Percentiles rank a stretch among this genome's conserved stretches.
These are phyloP conservation scores for Cataglyphis albicans DNA, from an alignment of 2,888 invertebrate genomes.

Conservation along the genomic window DNA sequence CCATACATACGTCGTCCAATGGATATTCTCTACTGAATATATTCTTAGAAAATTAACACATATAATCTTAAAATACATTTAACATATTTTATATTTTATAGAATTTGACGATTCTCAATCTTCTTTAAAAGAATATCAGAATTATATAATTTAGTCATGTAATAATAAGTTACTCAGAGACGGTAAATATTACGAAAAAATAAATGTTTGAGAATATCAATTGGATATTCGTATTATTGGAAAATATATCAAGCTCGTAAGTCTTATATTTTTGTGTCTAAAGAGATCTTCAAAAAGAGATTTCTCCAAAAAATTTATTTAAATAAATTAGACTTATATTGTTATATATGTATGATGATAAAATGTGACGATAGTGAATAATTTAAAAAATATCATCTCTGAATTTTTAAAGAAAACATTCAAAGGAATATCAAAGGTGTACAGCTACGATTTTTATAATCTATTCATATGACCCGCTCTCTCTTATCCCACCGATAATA, in stretches of 20 bases:
- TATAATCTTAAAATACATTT: not conserved
- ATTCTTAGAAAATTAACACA: not conserved
- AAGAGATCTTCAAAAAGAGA: no score
- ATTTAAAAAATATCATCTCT: not conserved
- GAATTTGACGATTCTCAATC: not conserved
- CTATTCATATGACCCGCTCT: not conserved
- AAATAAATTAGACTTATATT: not conserved
- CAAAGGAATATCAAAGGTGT: not conserved
- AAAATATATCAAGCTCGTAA: not conserved
- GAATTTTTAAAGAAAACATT: constrained; percentile 5
- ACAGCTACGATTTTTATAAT: constrained; percentile 6
- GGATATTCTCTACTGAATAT: constrained; percentile 31
- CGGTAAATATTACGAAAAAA: not conserved
- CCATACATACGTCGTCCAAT: constrained; percentile 3
- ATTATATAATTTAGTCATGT: not conserved
- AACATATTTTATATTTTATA: not conserved
- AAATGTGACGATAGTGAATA: not conserved
- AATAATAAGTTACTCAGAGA: not conserved
- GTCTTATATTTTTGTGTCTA: not conserved
- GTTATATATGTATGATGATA: not conserved
- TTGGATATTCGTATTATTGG: constrained; percentile 19
- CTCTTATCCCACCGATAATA: constrained; percentile 36
- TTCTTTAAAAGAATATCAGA: not conserved
- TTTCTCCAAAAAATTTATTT: constrained; percentile 16
- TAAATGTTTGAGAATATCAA: constrained; percentile 2